Conservation (phyloP, 2,797 vertebrate genomes). For the Carapus acus region DNA sequence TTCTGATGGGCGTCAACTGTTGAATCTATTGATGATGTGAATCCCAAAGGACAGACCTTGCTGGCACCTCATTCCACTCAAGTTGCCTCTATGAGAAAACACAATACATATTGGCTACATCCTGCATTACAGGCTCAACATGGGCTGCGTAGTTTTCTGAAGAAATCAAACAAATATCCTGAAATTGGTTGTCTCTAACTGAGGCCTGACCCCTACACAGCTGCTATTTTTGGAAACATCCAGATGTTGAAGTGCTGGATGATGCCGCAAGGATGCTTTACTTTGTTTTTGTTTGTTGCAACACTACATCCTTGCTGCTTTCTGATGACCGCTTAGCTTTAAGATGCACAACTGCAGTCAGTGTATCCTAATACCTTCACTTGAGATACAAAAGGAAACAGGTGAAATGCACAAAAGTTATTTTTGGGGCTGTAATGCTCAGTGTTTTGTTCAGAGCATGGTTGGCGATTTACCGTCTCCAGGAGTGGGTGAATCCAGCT, state of each 20-base stretch:
- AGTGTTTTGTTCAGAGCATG: too few species aligned
- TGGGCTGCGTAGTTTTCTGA: conserved; percentile 64
- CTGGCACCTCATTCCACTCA: conserved; percentile 49
- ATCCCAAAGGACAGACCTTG: conserved; percentile 40
- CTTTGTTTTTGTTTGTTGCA: conserved; percentile 25
- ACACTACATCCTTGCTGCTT: conserved; percentile 3
- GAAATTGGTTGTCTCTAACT: conserved; percentile 67
- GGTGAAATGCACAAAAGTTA: too few species aligned
- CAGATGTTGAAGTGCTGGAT: conserved; percentile 52
- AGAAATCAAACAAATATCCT: conserved; percentile 75
- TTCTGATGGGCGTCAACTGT: too few species aligned
- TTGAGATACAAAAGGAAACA: too few species aligned
- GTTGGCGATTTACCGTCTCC: too few species aligned
- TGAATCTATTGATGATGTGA: conserved; percentile 46
- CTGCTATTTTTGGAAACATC: conserved; percentile 43
- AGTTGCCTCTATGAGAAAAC: conserved; percentile 68
- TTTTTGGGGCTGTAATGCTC: too few species aligned
- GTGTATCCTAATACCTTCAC: too few species aligned
- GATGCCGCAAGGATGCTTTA: conserved; percentile 28
- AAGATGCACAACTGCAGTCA: too few species aligned
- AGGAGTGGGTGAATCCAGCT: conserved; percentile 42
- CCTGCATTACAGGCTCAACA: conserved; percentile 69
- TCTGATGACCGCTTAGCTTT: too few species aligned
- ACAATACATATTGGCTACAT: conserved; percentile 74
- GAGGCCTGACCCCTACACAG: conserved; percentile 29